Conservation (phyloP, 1,140 invertebrate species). For the Euwallacea fornicatus region DNA sequence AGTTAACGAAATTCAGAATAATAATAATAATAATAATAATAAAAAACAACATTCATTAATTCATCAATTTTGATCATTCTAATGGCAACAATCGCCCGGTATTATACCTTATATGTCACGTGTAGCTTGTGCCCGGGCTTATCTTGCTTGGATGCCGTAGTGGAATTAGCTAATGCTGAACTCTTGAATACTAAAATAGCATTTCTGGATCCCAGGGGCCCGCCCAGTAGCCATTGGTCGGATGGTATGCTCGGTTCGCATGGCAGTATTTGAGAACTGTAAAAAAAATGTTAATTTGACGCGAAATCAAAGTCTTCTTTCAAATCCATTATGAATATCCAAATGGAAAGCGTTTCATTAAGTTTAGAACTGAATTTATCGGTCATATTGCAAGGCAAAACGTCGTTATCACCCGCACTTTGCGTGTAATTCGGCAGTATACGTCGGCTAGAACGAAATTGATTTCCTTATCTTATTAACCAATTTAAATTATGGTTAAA, state of each 20-base stretch:
- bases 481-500: too few relatives aligned
- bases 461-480: too few relatives aligned
- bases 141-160: slow-evolving; percentile 41
- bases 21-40: too few relatives aligned
- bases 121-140: slow-evolving; percentile 74
- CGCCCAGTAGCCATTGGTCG: slow-evolving; percentile 58
- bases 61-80: too few relatives aligned
- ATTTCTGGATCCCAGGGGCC: slow-evolving; percentile 57
- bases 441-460: background rate
- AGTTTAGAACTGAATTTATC: background rate
- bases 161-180: slow-evolving; percentile 57
- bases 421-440: background rate
- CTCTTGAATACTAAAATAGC: slow-evolving; percentile 61
- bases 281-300: background rate
- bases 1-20: too few relatives aligned
- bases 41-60: too few relatives aligned
- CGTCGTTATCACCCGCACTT: background rate
- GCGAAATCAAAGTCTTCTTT: background rate
- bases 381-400: background rate
- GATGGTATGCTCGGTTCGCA: slow-evolving; percentile 32
- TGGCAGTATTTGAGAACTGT: slow-evolving; percentile 25
- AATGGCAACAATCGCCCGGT: too few relatives aligned
- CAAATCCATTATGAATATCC: background rate
- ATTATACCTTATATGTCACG: slow-evolving; percentile 72
- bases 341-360: background rate